Evolutionary conservation across 2,113 vertebrate genomes (phyloP).

Genomic region (Gymnocephalus cernua): DNA sequence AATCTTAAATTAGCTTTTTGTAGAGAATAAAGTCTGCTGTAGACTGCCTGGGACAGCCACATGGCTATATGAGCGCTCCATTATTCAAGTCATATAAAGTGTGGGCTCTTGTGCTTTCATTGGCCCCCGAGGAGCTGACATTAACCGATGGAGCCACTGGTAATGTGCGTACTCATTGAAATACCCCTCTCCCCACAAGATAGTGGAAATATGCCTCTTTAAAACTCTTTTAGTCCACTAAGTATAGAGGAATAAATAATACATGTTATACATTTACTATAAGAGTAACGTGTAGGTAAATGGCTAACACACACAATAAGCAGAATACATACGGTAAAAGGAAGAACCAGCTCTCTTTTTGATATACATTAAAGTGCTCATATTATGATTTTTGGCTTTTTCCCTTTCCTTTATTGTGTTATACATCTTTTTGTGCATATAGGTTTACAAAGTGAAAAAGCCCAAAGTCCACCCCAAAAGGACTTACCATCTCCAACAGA

Average conservation of each 20-base stretch:
- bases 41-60: no score
- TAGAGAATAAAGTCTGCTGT: not conserved
- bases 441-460: no score
- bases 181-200: not conserved
- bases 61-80: not conserved
- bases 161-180: not conserved
- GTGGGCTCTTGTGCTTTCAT: not conserved
- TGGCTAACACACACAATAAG: not conserved
- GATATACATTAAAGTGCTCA: not conserved
- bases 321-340: not conserved
- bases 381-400: no score
- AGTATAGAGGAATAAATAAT: not conserved
- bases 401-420: no score
- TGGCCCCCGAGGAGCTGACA: not conserved
- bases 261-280: no score
- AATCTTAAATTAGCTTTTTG: not conserved
- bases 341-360: not conserved
- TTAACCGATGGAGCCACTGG: not conserved
- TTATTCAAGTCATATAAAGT: not conserved
- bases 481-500: no score
- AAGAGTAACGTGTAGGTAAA: not conserved
- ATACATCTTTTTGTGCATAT: no score
- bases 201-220: not conserved
- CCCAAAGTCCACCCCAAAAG: no score
- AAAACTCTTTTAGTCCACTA: not conserved